Evolutionary conservation across 2,797 vertebrate genomes (phyloP).

Genomic region (Vespertilio murinus): DNA sequence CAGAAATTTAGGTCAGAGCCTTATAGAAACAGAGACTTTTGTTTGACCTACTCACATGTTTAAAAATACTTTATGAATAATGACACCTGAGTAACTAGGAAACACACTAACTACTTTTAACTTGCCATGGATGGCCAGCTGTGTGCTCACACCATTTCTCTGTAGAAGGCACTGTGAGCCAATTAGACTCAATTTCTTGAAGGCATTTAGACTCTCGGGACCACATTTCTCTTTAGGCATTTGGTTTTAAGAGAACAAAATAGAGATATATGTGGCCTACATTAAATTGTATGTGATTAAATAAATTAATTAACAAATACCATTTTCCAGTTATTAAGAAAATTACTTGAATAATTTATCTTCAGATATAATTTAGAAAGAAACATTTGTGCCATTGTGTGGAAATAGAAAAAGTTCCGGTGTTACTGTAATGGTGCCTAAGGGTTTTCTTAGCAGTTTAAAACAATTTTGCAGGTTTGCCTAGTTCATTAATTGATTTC

Average conservation of each 20-base stretch:
- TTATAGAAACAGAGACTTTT: not conserved
- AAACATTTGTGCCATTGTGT: conserved; percentile 32
- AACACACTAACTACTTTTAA: not conserved
- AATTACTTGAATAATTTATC: conserved; percentile 62
- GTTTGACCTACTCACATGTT: not conserved
- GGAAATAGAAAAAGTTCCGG: conserved; percentile 35
- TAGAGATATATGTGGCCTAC: not conserved
- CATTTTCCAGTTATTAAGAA: conserved; percentile 65
- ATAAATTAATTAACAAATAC: conserved; percentile 60
- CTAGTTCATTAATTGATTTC: conserved; percentile 49
- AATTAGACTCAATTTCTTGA: not conserved
- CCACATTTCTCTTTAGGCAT: not conserved
- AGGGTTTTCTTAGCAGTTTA: not conserved
- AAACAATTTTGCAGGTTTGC: conserved; percentile 45
- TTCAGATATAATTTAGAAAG: conserved; percentile 49
- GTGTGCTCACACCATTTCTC: not conserved
- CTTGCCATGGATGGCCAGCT: fast-evolving
- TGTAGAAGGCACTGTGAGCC: conserved; percentile 67
- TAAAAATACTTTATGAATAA: not conserved
- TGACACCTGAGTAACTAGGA: not conserved
- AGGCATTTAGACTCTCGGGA: not conserved
- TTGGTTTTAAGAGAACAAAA: conserved; percentile 55
- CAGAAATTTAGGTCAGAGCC: conserved; percentile 31
- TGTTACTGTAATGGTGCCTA: conserved; percentile 38
- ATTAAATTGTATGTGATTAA: conserved; percentile 55